These are phyloP conservation scores for Tetraodon nigroviridis DNA, from an alignment of 2,113 vertebrate species.

Conservation along the genomic window DNA sequence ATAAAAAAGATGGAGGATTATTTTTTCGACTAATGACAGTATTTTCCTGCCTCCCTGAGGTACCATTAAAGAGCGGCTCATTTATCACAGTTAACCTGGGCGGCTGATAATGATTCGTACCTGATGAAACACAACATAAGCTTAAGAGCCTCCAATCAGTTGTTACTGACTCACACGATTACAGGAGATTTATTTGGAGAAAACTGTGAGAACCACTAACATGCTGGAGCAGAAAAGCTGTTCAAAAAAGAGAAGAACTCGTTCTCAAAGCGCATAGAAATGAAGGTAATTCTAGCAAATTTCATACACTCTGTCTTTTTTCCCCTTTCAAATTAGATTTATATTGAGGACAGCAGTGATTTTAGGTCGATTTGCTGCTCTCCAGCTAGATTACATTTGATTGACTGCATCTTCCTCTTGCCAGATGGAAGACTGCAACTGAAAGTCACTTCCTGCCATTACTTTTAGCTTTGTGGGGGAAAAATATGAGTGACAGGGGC, in stretches of 20 bases:
- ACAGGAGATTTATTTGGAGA: slow-evolving; percentile 11
- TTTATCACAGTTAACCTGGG: slow-evolving; percentile 66
- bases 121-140: slow-evolving; percentile 54
- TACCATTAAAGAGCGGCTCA: slow-evolving; percentile 33
- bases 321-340: too few relatives aligned
- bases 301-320: background rate
- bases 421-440: background rate
- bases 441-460: background rate
- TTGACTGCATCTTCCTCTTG: slow-evolving; percentile 3
- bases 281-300: background rate
- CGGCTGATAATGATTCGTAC: slow-evolving; percentile 39
- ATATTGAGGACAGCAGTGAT: background rate
- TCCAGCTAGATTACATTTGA: slow-evolving; percentile 29
- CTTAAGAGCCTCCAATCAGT: slow-evolving; percentile 24
- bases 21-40: slow-evolving; percentile 37
- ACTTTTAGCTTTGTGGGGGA: background rate
- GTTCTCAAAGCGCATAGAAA: background rate
- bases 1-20: slow-evolving; percentile 21
- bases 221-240: background rate
- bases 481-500: too few relatives aligned
- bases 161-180: slow-evolving; percentile 30
- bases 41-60: slow-evolving; percentile 28
- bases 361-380: slow-evolving; percentile 1
- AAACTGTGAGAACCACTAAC: background rate
- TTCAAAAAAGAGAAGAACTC: background rate